Evolutionary conservation across 2,888 invertebrate species (phyloP).

Genomic region (Netelia fuscicornis): DNA sequence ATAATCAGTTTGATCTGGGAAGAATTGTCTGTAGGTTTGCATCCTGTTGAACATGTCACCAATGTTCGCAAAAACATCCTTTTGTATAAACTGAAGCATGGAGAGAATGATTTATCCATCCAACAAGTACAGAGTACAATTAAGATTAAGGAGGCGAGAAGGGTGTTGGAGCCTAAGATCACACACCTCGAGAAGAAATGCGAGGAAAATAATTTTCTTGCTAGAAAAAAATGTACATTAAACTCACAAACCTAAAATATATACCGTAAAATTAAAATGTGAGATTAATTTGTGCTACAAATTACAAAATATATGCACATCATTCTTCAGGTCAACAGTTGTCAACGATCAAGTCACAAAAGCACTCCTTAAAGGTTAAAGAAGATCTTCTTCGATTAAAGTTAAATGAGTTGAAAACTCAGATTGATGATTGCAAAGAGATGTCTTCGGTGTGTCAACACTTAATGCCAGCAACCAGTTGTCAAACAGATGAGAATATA

Average conservation of each 20-base stretch:
- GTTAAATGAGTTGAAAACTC: conserved; percentile 73
- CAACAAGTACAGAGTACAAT: conserved; percentile 30
- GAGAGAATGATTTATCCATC: conserved; percentile 40
- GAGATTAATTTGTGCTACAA: conserved; percentile 21
- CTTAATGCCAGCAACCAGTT: conserved; percentile 77
- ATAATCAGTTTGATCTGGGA: conserved; percentile 60
- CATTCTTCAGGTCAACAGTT: conserved; percentile 72
- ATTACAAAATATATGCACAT: conserved; percentile 16
- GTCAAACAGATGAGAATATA: conserved; percentile 73
- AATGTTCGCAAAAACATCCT: conserved; percentile 62
- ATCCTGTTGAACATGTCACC: conserved; percentile 45
- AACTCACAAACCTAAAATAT: not conserved
- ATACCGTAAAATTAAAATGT: not conserved
- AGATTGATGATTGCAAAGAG: conserved; percentile 75
- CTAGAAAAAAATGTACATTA: conserved; percentile 77
- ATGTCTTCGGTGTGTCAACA: conserved; percentile 78
- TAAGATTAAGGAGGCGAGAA: conserved; percentile 44
- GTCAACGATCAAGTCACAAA: conserved; percentile 71
- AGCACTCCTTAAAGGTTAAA: conserved; percentile 68
- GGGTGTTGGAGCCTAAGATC: conserved; percentile 66
- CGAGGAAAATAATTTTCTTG: conserved; percentile 73
- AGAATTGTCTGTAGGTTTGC: conserved; percentile 48
- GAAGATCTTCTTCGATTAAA: conserved; percentile 76
- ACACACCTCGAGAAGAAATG: conserved; percentile 74
- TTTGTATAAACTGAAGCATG: conserved; percentile 52